phyloP scores from a whole-genome alignment of 2,797 vertebrate genomes.

The Argya squamiceps region DNA sequence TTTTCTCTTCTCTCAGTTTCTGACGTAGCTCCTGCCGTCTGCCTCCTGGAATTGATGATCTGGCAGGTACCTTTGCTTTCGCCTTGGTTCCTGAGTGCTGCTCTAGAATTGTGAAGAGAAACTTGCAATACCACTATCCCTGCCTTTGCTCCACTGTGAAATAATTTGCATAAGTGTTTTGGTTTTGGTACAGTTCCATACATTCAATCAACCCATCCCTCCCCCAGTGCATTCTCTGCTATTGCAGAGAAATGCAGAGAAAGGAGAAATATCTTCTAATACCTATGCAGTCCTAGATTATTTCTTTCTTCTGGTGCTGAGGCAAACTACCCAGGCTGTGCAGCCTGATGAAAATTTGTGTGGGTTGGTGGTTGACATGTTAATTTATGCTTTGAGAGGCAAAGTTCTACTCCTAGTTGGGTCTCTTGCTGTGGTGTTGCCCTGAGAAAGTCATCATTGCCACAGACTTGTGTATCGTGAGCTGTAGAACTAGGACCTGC shows the following conservation, averaged over 20 bases:
- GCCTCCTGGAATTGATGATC: background rate
- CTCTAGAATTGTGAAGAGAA: background rate
- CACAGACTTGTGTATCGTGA: accelerated
- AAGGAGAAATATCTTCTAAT: background rate
- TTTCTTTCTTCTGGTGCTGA: background rate
- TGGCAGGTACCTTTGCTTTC: background rate
- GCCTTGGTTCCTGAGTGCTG: background rate
- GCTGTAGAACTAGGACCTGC: background rate
- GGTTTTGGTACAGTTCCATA: background rate
- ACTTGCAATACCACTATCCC: background rate
- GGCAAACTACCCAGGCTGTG: background rate
- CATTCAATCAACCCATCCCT: background rate
- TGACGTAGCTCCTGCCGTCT: background rate
- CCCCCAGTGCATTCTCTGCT: background rate
- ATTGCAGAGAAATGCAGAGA: background rate
- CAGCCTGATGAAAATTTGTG: background rate
- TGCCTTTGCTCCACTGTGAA: background rate
- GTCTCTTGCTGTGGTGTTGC: background rate
- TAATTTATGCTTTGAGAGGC: background rate
- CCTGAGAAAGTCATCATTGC: background rate
- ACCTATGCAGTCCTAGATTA: background rate
- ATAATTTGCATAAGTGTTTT: background rate
- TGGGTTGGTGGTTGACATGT: background rate
- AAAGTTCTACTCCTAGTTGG: background rate
- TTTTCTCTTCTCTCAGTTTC: background rate